These are phyloP conservation scores for Trypoxylus dichotomus DNA, from an alignment of 1,140 invertebrate species.

Conservation along the genomic window DNA sequence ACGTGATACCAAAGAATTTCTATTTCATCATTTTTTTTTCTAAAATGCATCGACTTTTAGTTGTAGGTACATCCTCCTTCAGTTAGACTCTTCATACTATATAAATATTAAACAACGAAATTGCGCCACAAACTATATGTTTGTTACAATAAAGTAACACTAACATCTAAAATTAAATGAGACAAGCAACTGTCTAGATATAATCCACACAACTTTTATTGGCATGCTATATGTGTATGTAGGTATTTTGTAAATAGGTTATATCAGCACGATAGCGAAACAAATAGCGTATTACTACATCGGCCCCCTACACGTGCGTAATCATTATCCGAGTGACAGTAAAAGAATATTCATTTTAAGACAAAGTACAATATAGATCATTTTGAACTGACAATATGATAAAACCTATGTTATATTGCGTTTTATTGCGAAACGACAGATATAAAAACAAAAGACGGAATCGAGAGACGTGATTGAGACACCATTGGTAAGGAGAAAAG, in stretches of 20 bases:
- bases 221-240: too few species aligned
- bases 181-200: too few species aligned
- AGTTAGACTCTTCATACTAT: too few species aligned
- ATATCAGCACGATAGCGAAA: background rate
- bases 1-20: too few species aligned
- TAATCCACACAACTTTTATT: too few species aligned
- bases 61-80: too few species aligned
- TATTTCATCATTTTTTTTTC: too few species aligned
- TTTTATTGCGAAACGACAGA: background rate
- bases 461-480: background rate
- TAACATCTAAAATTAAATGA: too few species aligned
- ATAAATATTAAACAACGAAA: too few species aligned
- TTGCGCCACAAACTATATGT: too few species aligned
- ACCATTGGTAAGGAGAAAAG: background rate
- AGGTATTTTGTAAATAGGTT: background rate
- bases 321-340: background rate
- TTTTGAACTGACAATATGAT: background rate
- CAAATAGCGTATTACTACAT: background rate
- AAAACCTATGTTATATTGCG: background rate
- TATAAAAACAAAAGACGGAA: background rate
- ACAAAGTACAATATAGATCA: conserved; percentile 3
- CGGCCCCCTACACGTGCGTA: background rate
- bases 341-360: background rate
- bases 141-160: too few species aligned
- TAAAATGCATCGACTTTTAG: too few species aligned